Evolutionary conservation across 1,140 invertebrate species (phyloP), one percentile per base, ranked within the genome.

Genomic region (Drosophila biarmipes): DNA sequence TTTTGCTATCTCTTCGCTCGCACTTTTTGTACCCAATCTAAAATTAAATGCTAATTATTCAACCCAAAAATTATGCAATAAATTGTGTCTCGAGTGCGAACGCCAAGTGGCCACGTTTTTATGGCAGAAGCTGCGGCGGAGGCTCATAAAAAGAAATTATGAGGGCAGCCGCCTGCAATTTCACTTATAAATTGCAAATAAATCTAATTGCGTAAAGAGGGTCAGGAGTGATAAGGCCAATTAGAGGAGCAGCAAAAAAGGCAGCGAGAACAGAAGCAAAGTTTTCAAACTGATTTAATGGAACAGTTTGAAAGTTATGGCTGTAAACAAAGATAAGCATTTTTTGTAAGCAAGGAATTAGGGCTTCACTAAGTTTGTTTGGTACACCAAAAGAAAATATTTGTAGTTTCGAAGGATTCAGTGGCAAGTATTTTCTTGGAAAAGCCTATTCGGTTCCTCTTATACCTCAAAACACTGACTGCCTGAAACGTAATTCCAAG

Each of bases 101-200:
- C 52, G 72, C 31, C 58, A 85, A 80, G 76, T 64, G 73, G 59
- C 57, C 71, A 17, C 55, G 56, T 55, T 85, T 85, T 78, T 64
- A 71, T 87, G 57, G 73, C 82, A 85, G 64, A 81, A 69, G n/a
- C 56, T 67, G 59, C 15, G 73, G 81, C 73, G 52, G 35, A 53
- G 49, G 55, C 21, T 38, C 63, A 71, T 73, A 78, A 82, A 73
- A 59, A 54, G 45, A 74, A 52, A 58, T 56, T 63, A 57, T 52
- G 59, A 45, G 4, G 12, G 17, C 52, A 35, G 11, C 21, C 40
- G 53, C 61, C 29, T 69, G 81, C 81, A 86, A 73, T 78, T 75
- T 62, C 71, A 82, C 69, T 75, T 86, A 75, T 75, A 86, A 87
- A 81, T 81, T 71, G 64, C 68, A 86, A 87, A 86, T 87, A 82